phyloP scores from a whole-genome alignment of 2,797 vertebrate genomes.

The Alfaro cultratus region DNA sequence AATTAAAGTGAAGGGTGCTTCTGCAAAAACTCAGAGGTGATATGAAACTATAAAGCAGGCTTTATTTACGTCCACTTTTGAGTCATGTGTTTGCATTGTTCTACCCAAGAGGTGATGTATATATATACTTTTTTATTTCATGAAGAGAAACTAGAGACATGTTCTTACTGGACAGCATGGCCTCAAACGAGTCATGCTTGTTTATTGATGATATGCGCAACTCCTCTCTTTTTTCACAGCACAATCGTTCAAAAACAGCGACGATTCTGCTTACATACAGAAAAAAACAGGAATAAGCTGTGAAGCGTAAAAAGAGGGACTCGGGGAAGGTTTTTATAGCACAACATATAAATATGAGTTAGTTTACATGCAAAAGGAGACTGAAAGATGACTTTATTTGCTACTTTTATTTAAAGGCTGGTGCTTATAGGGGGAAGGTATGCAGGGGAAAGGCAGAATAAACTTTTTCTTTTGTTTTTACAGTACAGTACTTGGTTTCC shows the following conservation, averaged over 20 bases:
- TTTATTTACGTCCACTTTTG: background rate
- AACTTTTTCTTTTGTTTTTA: constrained; percentile 67
- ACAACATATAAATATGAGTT: constrained; percentile 81
- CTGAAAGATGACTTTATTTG: constrained; percentile 53
- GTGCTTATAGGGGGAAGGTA: constrained; percentile 58
- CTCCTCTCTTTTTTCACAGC: constrained; percentile 60
- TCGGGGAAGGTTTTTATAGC: constrained; percentile 65
- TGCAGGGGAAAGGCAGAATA: constrained; percentile 65
- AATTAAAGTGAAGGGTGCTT: background rate
- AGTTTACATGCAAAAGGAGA: constrained; percentile 77
- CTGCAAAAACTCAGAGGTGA: background rate
- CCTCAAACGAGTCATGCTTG: constrained; percentile 57
- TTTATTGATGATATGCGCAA: constrained; percentile 80
- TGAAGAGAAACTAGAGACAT: constrained; percentile 13
- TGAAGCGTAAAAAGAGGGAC: constrained; percentile 53
- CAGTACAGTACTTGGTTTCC: constrained; percentile 80
- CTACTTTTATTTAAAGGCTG: constrained; percentile 73
- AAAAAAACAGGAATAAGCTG: constrained; percentile 74
- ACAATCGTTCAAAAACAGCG: constrained; percentile 74
- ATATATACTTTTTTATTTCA: background rate
- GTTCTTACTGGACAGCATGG: constrained; percentile 48
- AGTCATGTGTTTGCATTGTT: background rate
- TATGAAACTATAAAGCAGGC: background rate
- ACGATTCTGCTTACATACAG: constrained; percentile 77
- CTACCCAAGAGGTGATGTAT: background rate